Evolutionary conservation across 1,140 invertebrate genomes (phyloP), one percentile per base, ranked within the genome.

Genomic region (Archivesica marissinica): DNA sequence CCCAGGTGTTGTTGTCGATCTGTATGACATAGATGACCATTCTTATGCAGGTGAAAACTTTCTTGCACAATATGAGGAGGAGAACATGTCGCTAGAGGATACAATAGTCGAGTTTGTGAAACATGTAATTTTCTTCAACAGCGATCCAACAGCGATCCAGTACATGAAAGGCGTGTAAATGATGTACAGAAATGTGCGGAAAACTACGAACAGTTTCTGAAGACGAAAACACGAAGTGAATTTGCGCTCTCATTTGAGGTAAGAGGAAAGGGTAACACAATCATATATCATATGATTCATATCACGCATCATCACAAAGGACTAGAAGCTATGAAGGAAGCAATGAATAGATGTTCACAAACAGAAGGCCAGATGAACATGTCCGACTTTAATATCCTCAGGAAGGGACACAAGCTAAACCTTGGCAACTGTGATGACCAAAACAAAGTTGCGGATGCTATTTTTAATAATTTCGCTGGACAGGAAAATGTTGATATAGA

Each of bases 321-420:
- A 28, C 9, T 75, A 52, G 72, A 75, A 23, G 72, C 72, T 0
- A 75, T 75, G 72, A 75, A 75, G 20, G 47, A 47, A 52, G n/a
- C 72, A 0, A 52, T 75, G 41, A 52, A 50, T 15, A 52, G 30
- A 9, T 75, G 72, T 15, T 28, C n/a, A 15, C 72, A 75, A 23
- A n/a, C 7, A 35, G 47, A 75, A 75, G 72, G 72, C 0, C 44
- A 75, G 30, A 4, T 75, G n/a, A 33, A 30, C 3, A 75, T 75
- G 72, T 50, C 41, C 15, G 72, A 52, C 4, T 75, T 52, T 75
- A 33, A 54, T 4, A 35, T 75, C 17, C 3, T 75, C 2, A 9
- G 23, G 0, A 54, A 75, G 28, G 72, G 72, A 75, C 41, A 30
- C 2, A 50, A n/a, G 2, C 72, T 75, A 6, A 54, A 75, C 23